Evolutionary conservation across 1,140 invertebrate genomes (phyloP).

Genomic region (Oncopodura yosiiana): DNA sequence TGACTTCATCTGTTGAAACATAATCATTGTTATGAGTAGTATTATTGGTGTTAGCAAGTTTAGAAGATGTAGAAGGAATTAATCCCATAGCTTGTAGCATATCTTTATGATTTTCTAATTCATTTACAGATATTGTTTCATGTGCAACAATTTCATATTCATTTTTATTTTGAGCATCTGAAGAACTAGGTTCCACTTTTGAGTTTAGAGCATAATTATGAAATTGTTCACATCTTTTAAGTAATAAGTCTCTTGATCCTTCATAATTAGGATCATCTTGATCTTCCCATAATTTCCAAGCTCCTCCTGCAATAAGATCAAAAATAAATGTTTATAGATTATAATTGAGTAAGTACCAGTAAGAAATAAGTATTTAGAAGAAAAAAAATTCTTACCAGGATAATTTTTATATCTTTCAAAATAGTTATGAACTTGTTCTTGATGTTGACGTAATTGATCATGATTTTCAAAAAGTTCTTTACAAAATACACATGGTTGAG

Average conservation of each 20-base stretch:
- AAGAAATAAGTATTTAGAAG: conserved; percentile 6
- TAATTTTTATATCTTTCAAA: conserved; percentile 4
- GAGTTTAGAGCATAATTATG: background rate
- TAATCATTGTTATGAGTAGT: no score
- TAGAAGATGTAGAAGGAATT: no score
- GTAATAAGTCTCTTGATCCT: background rate
- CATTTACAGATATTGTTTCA: no score
- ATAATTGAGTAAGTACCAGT: no score
- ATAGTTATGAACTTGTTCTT: conserved; percentile 13
- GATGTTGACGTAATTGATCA: conserved; percentile 5
- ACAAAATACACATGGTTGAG: conserved; percentile 23
- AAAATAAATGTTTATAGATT: no score
- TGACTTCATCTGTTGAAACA: no score
- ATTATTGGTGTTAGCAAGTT: no score
- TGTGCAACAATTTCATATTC: background rate
- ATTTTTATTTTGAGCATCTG: background rate
- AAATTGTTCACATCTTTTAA: background rate
- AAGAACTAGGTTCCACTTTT: background rate
- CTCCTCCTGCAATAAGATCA: no score
- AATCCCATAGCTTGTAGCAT: no score
- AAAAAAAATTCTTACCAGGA: conserved; percentile 13
- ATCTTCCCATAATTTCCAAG: conserved; percentile 6
- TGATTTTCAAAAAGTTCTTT: conserved; percentile 8
- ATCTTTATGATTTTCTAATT: no score
- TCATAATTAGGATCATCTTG: background rate